Evolutionary conservation across 1,140 invertebrate species (phyloP).

Genomic region (Plodia interpunctella): DNA sequence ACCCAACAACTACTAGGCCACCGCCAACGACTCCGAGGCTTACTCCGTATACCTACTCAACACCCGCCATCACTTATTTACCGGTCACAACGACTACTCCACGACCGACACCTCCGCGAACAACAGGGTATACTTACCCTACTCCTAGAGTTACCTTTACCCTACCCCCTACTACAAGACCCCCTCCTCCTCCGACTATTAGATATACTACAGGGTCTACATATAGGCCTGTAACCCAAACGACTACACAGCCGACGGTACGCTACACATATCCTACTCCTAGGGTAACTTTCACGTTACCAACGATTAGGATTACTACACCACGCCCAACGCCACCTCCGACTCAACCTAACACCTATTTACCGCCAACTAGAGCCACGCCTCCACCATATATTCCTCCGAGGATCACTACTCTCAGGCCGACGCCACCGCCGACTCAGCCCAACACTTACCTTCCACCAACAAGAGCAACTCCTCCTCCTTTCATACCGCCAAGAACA

Average conservation of each 20-base stretch:
- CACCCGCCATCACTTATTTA: not conserved
- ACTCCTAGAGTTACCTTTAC: constrained; percentile 7
- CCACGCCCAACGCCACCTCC: constrained; percentile 10
- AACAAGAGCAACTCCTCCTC: not conserved
- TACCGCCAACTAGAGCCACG: not conserved
- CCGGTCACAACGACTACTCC: not conserved
- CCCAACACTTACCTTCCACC: not conserved
- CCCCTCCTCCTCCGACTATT: constrained; percentile 13
- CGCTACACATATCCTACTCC: constrained; percentile 11
- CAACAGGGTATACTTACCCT: constrained; percentile 13
- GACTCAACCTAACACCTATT: not conserved
- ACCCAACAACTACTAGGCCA: constrained; percentile 22
- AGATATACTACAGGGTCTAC: not conserved
- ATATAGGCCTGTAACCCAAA: not conserved
- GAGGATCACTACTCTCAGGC: not conserved
- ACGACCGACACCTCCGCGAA: not conserved
- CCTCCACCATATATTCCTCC: constrained; percentile 5
- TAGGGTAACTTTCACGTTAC: constrained; percentile 9
- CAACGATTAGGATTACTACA: constrained; percentile 1
- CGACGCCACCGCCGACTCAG: constrained; percentile 7
- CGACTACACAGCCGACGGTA: constrained; percentile 3
- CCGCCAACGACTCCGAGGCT: not conserved
- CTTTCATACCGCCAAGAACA: constrained; percentile 9
- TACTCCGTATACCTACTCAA: not conserved
- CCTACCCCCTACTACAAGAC: not conserved